Conservation (phyloP, 2,797 vertebrate genomes). For the Nannoperca australis region DNA sequence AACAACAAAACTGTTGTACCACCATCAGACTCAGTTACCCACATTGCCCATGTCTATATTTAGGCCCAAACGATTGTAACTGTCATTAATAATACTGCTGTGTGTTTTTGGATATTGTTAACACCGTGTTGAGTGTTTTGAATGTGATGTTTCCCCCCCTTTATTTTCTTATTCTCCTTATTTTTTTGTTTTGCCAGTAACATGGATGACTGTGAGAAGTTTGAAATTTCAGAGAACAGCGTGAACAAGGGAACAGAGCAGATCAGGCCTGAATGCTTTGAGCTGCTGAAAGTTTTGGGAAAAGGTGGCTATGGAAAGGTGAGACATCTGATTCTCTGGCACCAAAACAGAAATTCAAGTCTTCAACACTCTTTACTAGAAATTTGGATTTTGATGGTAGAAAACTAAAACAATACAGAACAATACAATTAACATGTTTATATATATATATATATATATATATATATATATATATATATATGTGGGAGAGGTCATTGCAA, state of each 20-base stretch:
- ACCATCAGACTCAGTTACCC: conserved; percentile 3
- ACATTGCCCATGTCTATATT: not conserved
- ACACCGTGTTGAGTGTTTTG: conserved; percentile 17
- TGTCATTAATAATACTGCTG: not conserved
- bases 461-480: not conserved
- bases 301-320: conserved; percentile 99
- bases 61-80: not conserved
- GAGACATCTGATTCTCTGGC: conserved; percentile 57
- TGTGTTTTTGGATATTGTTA: conserved; percentile 17
- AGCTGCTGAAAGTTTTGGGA: conserved; percentile 94
- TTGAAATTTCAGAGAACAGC: conserved; percentile 97
- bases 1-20: not conserved
- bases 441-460: not conserved
- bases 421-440: not conserved
- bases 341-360: not conserved
- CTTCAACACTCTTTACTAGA: not conserved
- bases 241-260: conserved; percentile 97
- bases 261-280: conserved; percentile 96
- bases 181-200: conserved; percentile 83
- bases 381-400: not conserved
- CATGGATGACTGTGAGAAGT: conserved; percentile 97
- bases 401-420: not conserved
- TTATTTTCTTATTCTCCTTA: conserved; percentile 24
- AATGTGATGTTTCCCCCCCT: conserved; percentile 19
- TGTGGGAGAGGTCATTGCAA: conserved; percentile 20